These are phyloP conservation scores for Hanleya hanleyi DNA, from an alignment of 2,888 invertebrate species.

Conservation along the genomic window DNA sequence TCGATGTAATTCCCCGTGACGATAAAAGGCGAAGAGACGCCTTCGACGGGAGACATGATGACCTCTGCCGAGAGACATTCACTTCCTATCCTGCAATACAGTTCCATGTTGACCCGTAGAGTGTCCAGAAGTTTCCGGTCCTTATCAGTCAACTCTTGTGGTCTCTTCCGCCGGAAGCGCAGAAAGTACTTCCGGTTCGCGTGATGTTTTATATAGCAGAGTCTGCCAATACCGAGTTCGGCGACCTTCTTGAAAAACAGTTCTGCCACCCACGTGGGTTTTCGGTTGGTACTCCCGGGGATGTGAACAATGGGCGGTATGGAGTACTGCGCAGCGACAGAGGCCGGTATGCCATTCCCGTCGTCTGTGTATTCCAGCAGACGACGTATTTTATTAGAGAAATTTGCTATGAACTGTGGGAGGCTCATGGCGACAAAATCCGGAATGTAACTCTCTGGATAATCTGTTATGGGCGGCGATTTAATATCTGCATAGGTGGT, in stretches of 20 bases:
- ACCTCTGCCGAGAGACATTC: neutral
- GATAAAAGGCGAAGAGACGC: neutral
- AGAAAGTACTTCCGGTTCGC: conserved; percentile 44
- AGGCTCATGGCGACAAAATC: conserved; percentile 39
- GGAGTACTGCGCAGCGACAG: conserved; percentile 50
- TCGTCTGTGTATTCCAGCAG: conserved; percentile 46
- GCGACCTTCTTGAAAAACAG: conserved; percentile 47
- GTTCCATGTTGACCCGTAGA: conserved; percentile 42
- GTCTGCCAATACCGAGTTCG: conserved; percentile 42
- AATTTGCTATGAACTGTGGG: conserved; percentile 39
- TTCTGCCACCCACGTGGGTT: conserved; percentile 46
- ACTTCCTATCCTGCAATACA: conserved; percentile 16
- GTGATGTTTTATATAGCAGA: conserved; percentile 41
- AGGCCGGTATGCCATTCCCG: conserved; percentile 45
- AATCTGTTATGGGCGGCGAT: no score
- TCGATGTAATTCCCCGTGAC: neutral
- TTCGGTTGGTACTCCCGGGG: conserved; percentile 42
- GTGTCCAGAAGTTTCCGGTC: conserved; percentile 37
- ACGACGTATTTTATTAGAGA: conserved; percentile 41
- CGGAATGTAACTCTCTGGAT: conserved; percentile 4
- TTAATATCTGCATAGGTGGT: neutral
- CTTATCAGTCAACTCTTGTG: conserved; percentile 31
- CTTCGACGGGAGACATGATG: neutral
- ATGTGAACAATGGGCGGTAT: conserved; percentile 47
- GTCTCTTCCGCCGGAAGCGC: conserved; percentile 43